Conservation (phyloP, 2,113 vertebrate genomes). For the Petrocephalus zakoni region DNA sequence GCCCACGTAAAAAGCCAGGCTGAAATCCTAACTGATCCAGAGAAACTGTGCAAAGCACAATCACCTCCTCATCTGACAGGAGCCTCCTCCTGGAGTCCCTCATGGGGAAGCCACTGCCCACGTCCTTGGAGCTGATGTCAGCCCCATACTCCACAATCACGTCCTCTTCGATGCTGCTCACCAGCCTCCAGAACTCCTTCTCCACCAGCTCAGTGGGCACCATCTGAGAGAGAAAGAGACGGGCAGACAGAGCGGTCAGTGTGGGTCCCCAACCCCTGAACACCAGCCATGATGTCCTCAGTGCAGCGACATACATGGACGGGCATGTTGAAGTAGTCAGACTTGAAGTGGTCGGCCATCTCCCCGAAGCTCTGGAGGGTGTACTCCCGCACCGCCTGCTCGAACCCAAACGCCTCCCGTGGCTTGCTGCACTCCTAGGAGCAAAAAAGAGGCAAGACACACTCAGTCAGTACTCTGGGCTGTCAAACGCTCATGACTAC, state of each 20-base stretch:
- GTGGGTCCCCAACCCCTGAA: not conserved
- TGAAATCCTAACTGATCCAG: not conserved
- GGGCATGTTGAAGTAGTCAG: conserved; percentile 99
- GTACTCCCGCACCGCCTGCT: conserved; percentile 92
- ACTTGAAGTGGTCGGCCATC: conserved; percentile 99
- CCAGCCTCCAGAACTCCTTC: conserved; percentile 95
- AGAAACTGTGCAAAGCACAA: not conserved
- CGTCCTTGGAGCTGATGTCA: conserved; percentile 94
- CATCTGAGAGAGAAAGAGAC: conserved; percentile 66
- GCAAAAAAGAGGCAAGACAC: conserved; percentile 1
- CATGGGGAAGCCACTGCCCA: conserved; percentile 91
- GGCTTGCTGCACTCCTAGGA: conserved; percentile 93
- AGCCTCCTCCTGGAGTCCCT: conserved; percentile 82
- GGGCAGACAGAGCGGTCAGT: not conserved
- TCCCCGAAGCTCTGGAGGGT: conserved; percentile 94
- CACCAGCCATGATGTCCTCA: not conserved
- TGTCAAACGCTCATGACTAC: not conserved
- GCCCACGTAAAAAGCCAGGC: not conserved
- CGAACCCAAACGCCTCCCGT: conserved; percentile 92
- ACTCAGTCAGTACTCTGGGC: not conserved
- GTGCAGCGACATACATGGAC: conserved; percentile 79
- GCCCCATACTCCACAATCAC: conserved; percentile 97
- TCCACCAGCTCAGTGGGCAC: conserved; percentile 95
- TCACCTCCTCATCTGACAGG: conserved; percentile 88
- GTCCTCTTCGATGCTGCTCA: conserved; percentile 96